Base-by-base conservation (phyloP, 2,888 invertebrate species). In the Drosophila nigritarsus region DNA sequence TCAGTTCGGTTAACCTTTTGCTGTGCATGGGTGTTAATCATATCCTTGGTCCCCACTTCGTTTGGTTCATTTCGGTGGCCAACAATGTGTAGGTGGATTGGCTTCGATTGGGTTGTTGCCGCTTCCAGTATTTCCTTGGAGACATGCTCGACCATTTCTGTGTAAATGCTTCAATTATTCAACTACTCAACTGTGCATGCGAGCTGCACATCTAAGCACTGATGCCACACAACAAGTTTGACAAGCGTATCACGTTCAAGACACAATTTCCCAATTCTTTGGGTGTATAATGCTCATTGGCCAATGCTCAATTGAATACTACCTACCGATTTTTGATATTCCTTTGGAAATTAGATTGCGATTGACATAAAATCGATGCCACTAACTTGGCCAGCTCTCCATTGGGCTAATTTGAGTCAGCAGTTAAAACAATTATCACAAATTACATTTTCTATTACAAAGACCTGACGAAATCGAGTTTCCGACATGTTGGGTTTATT, bases 361-460 rank as follows among this genome's bases (percentile, higher is more conserved):
- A 45, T 69, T 80, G 86, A 83, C 86, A 83, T 36, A 73, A 88
- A 88, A 83, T 83, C 83, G 67, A 83, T 88, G 30, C 42, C 42
- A 27, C 40, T 20, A 32, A 24, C 29, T 30, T 48, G 55, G 18
- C 73, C 32, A 20, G 5, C 54, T 27, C 36, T 42, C 48, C 3
- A 34, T n/a, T 42, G 24, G 54, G 34, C 54, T 51, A 48, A 61
- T 62, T 58, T 45, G 51, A 71, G 38, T 36, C 54, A 2, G 40
- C 27, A 34, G 24, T n/a, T 62, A 6, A 69, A 40, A 34, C 13
- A 36, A 45, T 45, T 45, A 45, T 45, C 45, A 45, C 45, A 24
- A 45, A 45, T 24, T 24, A 45, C 45, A 24, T 15, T 45, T 45
- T 45, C 15, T 1, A 27, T 45, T 8, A 45, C 45, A 45, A 45